Base-by-base conservation (phyloP, 2,797 vertebrate genomes). In the Sebastes diaconus region DNA sequence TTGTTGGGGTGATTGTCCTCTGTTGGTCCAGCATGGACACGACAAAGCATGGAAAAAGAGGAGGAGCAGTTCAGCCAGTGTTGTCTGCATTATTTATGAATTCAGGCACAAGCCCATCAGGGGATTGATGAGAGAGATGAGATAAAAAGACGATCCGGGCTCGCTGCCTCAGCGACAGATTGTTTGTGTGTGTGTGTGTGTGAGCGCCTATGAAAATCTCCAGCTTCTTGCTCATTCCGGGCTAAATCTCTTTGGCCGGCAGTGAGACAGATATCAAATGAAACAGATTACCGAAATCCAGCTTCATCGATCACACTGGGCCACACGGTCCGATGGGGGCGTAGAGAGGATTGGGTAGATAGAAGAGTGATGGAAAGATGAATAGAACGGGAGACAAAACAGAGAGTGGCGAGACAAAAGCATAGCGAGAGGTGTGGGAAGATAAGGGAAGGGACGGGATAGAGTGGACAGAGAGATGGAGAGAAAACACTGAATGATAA, bases 221-320 rank as follows among this genome's bases (percentile, higher is more conserved):
- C 27, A 32, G 83, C 77, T 82, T 69, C 86, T 84, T 81, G 77
- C 79, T 85, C 78, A 72, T 90, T 91, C 75, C 68, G 75, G 79
- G 61, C 83, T 80, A 89, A 90, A 87, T 87, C 88, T 92, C 86
- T 86, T 42, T 75, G 83, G 87, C 84, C 64, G 22, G 79, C 82
- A 42, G 58, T 39, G 79, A 89, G 85, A 90, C 84, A 60, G 83
- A 90, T 88, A 87, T 94, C 93, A 94, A 91, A 90, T 88, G 84
- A 93, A 91, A 92, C 85, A 80, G 94, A 94, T 93, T 87, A 88
- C 86, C 24, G 54, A 85, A 88, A 92, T 92, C 87, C 89, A 75
- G 89, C 87, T 75, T 75, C 90, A 93, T 95, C 85, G 82, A 94
- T 94, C 92, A 93, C 61, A 50, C 68, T 3, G 76, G 61, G 81